Conservation (phyloP, 2,888 invertebrate species). For the Patella ulyssiponensis region DNA sequence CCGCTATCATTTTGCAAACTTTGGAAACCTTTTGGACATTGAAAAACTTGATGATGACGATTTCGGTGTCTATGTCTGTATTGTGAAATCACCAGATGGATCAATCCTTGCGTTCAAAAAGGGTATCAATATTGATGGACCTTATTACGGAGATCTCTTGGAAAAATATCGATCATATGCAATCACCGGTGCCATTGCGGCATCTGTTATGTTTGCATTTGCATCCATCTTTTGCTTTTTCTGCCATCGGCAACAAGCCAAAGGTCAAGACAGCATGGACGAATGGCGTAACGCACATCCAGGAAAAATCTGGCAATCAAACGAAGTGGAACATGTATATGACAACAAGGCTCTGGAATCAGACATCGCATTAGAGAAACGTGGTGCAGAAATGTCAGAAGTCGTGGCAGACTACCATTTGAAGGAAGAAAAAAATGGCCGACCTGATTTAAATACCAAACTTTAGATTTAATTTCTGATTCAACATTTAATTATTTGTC, state of each 20-base stretch:
- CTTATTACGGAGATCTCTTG: slow-evolving; percentile 20
- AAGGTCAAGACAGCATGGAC: slow-evolving; percentile 10
- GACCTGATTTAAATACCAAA: too few relatives aligned
- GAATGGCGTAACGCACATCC: background rate
- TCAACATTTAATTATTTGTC: too few relatives aligned
- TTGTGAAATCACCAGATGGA: background rate
- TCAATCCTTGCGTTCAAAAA: background rate
- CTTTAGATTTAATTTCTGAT: too few relatives aligned
- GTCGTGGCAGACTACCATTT: too few relatives aligned
- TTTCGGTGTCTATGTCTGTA: slow-evolving; percentile 7
- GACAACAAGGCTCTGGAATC: too few relatives aligned
- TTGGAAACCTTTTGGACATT: slow-evolving; percentile 12
- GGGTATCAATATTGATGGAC: slow-evolving; percentile 17
- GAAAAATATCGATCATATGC: background rate
- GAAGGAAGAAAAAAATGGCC: too few relatives aligned
- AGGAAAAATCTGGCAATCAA: background rate
- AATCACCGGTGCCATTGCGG: slow-evolving; percentile 21
- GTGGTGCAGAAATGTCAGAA: too few relatives aligned
- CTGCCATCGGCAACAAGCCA: slow-evolving; percentile 23
- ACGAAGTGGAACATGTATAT: too few relatives aligned
- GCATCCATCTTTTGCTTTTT: slow-evolving; percentile 22
- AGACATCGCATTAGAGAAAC: too few relatives aligned
- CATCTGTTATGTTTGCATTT: slow-evolving; percentile 20
- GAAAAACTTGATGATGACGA: background rate
- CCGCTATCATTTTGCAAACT: background rate